phyloP scores from a whole-genome alignment of 2,113 vertebrate genomes.

The Passer domesticus region DNA sequence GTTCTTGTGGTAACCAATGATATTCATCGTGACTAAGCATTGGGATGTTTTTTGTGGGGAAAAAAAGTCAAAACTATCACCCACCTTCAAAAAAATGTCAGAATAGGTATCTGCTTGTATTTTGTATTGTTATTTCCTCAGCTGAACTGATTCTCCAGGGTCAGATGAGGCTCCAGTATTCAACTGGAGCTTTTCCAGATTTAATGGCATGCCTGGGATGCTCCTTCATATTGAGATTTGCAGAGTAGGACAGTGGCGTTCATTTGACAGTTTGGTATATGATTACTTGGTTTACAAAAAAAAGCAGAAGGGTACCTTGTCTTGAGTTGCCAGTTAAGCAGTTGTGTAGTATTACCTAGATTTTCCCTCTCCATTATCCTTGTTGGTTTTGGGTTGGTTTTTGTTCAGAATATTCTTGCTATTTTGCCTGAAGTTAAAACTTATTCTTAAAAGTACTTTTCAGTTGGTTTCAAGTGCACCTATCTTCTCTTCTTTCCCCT shows the following conservation, averaged over 20 bases:
- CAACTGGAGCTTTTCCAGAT: background rate
- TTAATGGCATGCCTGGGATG: background rate
- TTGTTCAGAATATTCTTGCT: background rate
- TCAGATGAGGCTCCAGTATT: background rate
- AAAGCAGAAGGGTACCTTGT: background rate
- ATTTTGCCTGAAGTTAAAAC: background rate
- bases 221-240: slow-evolving; percentile 15
- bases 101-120: background rate
- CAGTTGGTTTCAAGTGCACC: background rate
- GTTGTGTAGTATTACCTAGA: background rate
- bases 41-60: background rate
- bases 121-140: slow-evolving; percentile 1
- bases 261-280: slow-evolving; percentile 8
- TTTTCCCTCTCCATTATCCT: background rate
- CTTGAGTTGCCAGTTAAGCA: background rate
- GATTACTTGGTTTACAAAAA: background rate
- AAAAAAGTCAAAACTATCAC: background rate
- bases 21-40: background rate
- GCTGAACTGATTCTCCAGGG: background rate
- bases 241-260: background rate
- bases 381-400: background rate
- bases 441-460: background rate
- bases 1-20: background rate
- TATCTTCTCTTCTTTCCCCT: background rate
- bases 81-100: background rate